A percentile compares a stretch with the other conserved stretches of the same genome.
Conservation (phyloP, 2,888 invertebrate species). For the Eupithecia pulchellata region DNA sequence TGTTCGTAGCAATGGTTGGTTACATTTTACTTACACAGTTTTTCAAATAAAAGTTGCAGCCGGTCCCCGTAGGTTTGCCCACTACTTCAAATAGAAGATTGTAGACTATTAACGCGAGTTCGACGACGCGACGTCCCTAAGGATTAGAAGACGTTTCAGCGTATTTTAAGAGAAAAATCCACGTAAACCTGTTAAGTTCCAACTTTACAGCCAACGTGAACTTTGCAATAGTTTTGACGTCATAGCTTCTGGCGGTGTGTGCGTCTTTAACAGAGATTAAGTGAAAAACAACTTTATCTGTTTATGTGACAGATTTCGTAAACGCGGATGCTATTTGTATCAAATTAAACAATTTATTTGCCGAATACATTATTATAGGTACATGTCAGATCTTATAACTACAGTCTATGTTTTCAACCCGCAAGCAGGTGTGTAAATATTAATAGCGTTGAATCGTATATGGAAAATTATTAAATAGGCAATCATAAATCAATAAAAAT, state of each 20-base stretch:
- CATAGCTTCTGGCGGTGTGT: conserved; percentile 31
- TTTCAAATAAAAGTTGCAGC: conserved; percentile 10
- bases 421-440: too few relatives aligned
- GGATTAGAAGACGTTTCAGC: conserved; percentile 53
- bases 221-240: conserved; percentile 42
- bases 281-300: conserved; percentile 32
- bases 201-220: conserved; percentile 47
- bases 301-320: not conserved
- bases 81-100: conserved; percentile 60
- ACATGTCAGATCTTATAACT: too few relatives aligned
- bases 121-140: conserved; percentile 47
- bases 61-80: conserved; percentile 59
- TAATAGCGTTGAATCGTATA: too few relatives aligned
- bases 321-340: not conserved
- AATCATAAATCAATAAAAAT: too few relatives aligned
- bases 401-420: too few relatives aligned
- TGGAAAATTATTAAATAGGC: too few relatives aligned
- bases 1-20: not conserved
- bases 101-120: conserved; percentile 64
- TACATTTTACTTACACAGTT: not conserved
- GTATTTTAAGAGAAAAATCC: conserved; percentile 53
- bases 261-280: not conserved
- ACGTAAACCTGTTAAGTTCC: conserved; percentile 47
- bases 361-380: too few relatives aligned
- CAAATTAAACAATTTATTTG: too few relatives aligned